Evolutionary conservation across 2,113 vertebrate species (phyloP).

Genomic region (Odontesthes bonariensis): DNA sequence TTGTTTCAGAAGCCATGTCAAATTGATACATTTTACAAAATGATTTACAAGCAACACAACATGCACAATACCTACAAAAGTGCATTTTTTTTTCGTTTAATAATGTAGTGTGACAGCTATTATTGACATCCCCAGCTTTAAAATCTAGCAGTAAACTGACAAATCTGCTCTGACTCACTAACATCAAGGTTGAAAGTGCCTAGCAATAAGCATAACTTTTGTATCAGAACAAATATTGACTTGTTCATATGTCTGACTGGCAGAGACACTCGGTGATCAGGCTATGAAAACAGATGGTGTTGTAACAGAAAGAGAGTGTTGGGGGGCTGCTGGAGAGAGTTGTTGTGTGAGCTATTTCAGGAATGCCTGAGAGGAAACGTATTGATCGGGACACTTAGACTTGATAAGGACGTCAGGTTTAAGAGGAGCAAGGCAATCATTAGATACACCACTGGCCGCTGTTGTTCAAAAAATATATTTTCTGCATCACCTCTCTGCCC

Average conservation of each 20-base stretch:
- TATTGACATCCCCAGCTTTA: constrained; percentile 34
- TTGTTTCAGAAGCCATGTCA: constrained; percentile 4
- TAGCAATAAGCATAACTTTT: constrained; percentile 56
- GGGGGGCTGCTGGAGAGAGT: constrained; percentile 21
- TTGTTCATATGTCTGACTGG: constrained; percentile 52
- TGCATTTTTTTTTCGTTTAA: constrained; percentile 22
- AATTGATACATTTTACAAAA: constrained; percentile 15
- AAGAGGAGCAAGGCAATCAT: constrained; percentile 86
- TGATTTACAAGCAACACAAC: constrained; percentile 1
- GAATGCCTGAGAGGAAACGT: constrained; percentile 77
- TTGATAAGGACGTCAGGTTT: constrained; percentile 82
- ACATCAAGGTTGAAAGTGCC: constrained; percentile 44
- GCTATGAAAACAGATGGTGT: constrained; percentile 68
- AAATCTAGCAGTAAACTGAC: constrained; percentile 22
- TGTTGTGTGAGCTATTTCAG: constrained; percentile 73
- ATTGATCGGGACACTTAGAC: constrained; percentile 82
- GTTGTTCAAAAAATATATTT: constrained; percentile 86
- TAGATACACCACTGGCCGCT: constrained; percentile 85
- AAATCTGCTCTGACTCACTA: constrained; percentile 32
- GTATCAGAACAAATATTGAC: constrained; percentile 69
- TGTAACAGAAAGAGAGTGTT: constrained; percentile 30
- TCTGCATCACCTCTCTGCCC: constrained; percentile 30
- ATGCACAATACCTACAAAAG: not conserved
- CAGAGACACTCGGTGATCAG: constrained; percentile 50
- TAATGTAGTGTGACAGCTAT: constrained; percentile 33